Evolutionary conservation across 2,888 invertebrate species (phyloP), one percentile per base, ranked within the genome.

Genomic region (Magallana nippona): DNA sequence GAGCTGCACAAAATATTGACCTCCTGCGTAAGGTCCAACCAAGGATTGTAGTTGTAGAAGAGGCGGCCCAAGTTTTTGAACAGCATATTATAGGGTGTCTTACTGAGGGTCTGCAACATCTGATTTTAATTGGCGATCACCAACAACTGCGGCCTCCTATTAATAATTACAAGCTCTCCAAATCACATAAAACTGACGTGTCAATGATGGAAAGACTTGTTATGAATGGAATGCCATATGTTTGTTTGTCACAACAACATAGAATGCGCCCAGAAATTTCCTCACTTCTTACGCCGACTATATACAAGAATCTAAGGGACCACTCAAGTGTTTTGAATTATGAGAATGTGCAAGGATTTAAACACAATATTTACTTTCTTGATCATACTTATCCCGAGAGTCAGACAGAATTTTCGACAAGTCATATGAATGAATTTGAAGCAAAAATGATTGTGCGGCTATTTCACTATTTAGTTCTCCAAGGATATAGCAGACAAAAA

Each of bases 181-280:
- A 94, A 90, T 93, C 96, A 58, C 96, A 95, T 91, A 95, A 96
- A 78, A 93, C 97, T 84, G 96, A 97, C 86, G 95, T 97, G 81
- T 97, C 97, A 0, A 94, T 97, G 13, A 97, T 97, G 94, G 97
- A 97, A 91, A 95, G 97, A 2, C 96, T 97, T 95, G 95, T 97
- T 2, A 95, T 89, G 89, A 11, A 91, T 97, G 2, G 94, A 95
- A 27, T 95, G 95, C 0, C 97, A 97, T 91, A 96, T 97, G 89
- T 56, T n/a, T 62, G 78, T 22, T 55, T 86, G 10, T 15, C 60
- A 32, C n/a, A 82, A 55, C 86, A 86, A 62, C 86, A 86, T 17
- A 95, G 97, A 79, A 97, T 97, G 97, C 95, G 97, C 22, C 96
- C 96, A 0, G 95, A 95, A 90, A 96, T 96, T 87, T 95, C 96